Conservation (phyloP, 2,113 vertebrate genomes). For the Aleadryas rufinucha region DNA sequence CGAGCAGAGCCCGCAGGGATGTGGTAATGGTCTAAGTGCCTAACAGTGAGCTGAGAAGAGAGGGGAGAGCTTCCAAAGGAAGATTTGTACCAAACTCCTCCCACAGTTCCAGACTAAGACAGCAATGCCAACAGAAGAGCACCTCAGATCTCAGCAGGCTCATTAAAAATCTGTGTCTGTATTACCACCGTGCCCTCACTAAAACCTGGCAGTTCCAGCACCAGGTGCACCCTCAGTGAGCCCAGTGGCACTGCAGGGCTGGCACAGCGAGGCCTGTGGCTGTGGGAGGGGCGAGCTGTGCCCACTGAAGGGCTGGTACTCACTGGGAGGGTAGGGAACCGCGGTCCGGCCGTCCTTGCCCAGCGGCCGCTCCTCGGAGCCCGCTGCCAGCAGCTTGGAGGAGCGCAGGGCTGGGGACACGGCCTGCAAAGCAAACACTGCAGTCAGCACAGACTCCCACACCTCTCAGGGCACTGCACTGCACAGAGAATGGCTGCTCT, state of each 20-base stretch:
- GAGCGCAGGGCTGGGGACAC: conserved; percentile 85
- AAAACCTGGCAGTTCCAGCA: not conserved
- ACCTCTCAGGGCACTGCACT: not conserved
- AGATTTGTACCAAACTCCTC: not conserved
- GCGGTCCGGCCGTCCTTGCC: conserved; percentile 89
- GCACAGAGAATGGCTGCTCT: not conserved
- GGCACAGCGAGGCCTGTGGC: not conserved
- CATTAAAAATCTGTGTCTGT: not conserved
- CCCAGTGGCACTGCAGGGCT: not conserved
- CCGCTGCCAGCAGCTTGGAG: conserved; percentile 77
- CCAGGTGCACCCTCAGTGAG: not conserved
- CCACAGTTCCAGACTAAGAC: not conserved
- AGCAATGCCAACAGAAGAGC: not conserved
- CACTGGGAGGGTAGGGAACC: conserved; percentile 94
- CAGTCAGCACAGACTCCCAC: not conserved
- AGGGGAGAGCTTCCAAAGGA: not conserved
- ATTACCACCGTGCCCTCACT: not conserved
- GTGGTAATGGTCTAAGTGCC: not conserved
- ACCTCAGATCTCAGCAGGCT: not conserved
- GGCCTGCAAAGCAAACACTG: conserved; percentile 60
- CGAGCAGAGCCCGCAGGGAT: accelerated
- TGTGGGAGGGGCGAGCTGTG: not conserved
- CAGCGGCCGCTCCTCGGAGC: conserved; percentile 86
- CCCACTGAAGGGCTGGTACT: not conserved
- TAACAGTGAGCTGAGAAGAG: not conserved